phyloP scores from a whole-genome alignment of 53 echinoderm and acorn worm species.

The Actinopyga echinites region DNA sequence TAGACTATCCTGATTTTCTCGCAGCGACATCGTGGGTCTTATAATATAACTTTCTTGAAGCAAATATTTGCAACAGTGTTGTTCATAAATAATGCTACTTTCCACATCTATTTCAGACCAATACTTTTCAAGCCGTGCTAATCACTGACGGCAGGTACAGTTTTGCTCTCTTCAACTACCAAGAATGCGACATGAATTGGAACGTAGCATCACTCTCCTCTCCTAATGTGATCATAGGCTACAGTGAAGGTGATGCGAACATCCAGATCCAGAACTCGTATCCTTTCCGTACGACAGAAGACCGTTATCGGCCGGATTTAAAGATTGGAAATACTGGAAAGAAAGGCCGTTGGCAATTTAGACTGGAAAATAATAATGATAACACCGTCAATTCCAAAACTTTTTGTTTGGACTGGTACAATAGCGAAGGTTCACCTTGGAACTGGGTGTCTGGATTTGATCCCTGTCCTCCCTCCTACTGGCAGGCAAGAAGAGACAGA shows the following conservation, averaged over 20 bases:
- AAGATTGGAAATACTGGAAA: slow-evolving; percentile 56
- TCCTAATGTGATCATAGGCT: slow-evolving; percentile 79
- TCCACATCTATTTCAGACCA: slow-evolving; percentile 43
- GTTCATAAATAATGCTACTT: no score
- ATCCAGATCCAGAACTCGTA: background rate
- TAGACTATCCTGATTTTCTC: no score
- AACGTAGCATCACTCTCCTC: slow-evolving; percentile 59
- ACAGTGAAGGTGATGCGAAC: slow-evolving; percentile 49
- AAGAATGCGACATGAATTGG: slow-evolving; percentile 79
- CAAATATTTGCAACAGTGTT: no score
- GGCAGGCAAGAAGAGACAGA: slow-evolving; percentile 26
- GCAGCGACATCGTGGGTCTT: no score
- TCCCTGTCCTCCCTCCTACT: slow-evolving; percentile 75
- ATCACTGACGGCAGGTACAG: slow-evolving; percentile 81
- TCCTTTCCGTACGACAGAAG: background rate
- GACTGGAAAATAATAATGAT: slow-evolving; percentile 74
- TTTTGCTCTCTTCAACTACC: slow-evolving; percentile 82
- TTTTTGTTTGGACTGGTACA: slow-evolving; percentile 87
- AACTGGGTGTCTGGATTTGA: slow-evolving; percentile 75
- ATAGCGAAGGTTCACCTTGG: slow-evolving; percentile 51
- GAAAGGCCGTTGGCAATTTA: slow-evolving; percentile 79
- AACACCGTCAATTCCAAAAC: slow-evolving; percentile 75
- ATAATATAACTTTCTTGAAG: no score
- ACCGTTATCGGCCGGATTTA: slow-evolving; percentile 7
- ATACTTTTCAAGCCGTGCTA: slow-evolving; percentile 86